Base-by-base conservation (phyloP, 2,888 invertebrate genomes). In the Eupelmus urozonus region DNA sequence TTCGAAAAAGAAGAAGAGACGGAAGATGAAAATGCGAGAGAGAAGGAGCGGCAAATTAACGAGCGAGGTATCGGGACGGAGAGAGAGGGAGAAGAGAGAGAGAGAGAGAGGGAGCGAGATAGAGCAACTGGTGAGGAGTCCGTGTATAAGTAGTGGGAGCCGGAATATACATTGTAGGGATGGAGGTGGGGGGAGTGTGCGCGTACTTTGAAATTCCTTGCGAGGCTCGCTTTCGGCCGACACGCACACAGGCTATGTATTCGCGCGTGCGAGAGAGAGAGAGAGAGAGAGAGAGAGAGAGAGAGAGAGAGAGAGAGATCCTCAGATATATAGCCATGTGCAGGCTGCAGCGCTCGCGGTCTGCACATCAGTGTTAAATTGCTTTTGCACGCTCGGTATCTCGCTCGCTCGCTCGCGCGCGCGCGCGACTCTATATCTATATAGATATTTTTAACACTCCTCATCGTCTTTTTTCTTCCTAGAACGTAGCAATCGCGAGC, bases 181-280 rank as follows among this genome's bases (percentile, higher is more conserved):
- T 45, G 45, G 4, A 27, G 40, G 67, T 66, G 62, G 45, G 4
- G 42, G 40, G 67, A 60, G 62, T 29, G 55, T 51, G 29, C 65
- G 66, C 51, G 72, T 51, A 70, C 78, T 78, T 73, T 63, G 72
- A 78, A 67, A 78, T 67, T 78, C 72, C 67, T 72, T 23, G 18
- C 9, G 13, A 25, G 13, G 45, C 9, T 2, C 45, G 45, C 9
- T 13, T 9, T 5, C 34, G 34, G 34, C n/a, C n/a, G 9, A 34
- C 34, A 34, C 34, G 45, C 45, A 16, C 45, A 45, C 13, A n/a
- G 45, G 16, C 13, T 45, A 45, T 45, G 13, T 45, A 45, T 45
- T 7, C 45, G 13, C 55, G 60, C 4, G 45, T 11, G 11, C 25
- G 18, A 45, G 55, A 25, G 7, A 13, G 67, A n/a, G 20, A 70